Conservation (phyloP, 2,888 invertebrate species). For the Dastarcus helophoroides region DNA sequence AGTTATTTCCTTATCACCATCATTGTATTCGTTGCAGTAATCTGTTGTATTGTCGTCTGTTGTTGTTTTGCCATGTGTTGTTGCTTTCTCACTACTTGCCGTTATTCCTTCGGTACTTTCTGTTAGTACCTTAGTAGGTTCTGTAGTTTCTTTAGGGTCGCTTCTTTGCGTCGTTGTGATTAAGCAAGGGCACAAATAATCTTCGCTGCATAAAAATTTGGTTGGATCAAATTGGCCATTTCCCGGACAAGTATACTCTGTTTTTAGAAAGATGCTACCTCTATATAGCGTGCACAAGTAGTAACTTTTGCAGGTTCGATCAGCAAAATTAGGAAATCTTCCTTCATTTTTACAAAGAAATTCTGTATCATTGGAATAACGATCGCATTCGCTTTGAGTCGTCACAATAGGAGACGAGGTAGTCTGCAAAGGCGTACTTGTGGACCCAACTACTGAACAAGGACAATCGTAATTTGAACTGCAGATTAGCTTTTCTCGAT, state of each 20-base stretch:
- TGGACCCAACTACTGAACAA: neutral
- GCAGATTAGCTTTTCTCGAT: constrained; percentile 2
- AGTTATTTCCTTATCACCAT: no score
- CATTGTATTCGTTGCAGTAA: no score
- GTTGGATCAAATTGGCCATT: constrained; percentile 15
- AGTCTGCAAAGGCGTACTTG: neutral
- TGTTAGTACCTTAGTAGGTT: neutral
- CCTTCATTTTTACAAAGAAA: constrained; percentile 7
- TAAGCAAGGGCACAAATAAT: constrained; percentile 8
- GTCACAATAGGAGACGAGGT: neutral
- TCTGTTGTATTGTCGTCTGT: no score
- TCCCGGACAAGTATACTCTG: constrained; percentile 13
- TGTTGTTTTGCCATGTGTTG: constrained; percentile 6
- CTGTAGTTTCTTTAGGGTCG: constrained; percentile 7
- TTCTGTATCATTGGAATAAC: no score
- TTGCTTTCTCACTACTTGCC: constrained; percentile 6
- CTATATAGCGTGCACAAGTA: constrained; percentile 7
- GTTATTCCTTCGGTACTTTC: neutral
- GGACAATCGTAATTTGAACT: constrained; percentile 3
- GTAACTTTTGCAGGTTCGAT: constrained; percentile 9
- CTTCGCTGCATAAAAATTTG: constrained; percentile 6
- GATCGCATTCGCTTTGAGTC: neutral
- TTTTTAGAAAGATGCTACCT: constrained; percentile 4
- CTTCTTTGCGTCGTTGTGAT: constrained; percentile 4
- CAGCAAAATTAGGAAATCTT: constrained; percentile 9